Evolutionary conservation across 1,140 invertebrate species (phyloP).

Genomic region (Tetramorium alpestre): DNA sequence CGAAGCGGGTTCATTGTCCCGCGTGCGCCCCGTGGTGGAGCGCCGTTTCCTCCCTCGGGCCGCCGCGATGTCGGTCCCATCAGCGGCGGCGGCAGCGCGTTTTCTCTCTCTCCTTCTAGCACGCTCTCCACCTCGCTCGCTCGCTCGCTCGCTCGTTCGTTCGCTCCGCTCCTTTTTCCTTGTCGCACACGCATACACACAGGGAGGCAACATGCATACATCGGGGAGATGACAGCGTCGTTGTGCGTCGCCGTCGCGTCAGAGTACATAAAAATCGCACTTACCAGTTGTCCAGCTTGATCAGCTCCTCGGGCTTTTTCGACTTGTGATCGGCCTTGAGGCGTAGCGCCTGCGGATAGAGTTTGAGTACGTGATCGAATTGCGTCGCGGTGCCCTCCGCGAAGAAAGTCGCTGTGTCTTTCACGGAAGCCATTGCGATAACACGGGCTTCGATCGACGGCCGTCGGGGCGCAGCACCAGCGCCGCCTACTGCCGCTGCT

Average conservation of each 20-base stretch:
- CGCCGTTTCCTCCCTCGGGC: slow-evolving; percentile 68
- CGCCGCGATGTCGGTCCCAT: slow-evolving; percentile 36
- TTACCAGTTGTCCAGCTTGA: slow-evolving; percentile 97
- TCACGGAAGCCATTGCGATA: slow-evolving; percentile 93
- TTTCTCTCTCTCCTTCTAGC: background rate
- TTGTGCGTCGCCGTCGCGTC: slow-evolving; percentile 50
- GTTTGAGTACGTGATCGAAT: slow-evolving; percentile 94
- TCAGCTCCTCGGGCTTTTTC: slow-evolving; percentile 96
- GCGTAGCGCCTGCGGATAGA: slow-evolving; percentile 94
- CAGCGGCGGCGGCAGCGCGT: slow-evolving; percentile 21
- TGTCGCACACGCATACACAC: background rate
- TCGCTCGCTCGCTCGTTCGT: background rate
- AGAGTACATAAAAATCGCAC: slow-evolving; percentile 79
- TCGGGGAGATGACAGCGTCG: slow-evolving; percentile 63
- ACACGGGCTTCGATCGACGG: slow-evolving; percentile 81
- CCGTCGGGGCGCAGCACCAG: slow-evolving; percentile 78
- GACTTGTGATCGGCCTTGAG: slow-evolving; percentile 94
- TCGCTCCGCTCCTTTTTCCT: background rate
- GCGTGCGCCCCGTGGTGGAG: slow-evolving; percentile 72
- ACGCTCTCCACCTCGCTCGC: background rate
- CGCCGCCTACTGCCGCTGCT: slow-evolving; percentile 63
- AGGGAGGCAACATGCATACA: background rate
- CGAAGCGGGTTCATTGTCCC: slow-evolving; percentile 82
- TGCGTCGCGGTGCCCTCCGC: slow-evolving; percentile 93
- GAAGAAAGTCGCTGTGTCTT: slow-evolving; percentile 96